phyloP scores from a whole-genome alignment of 1,140 invertebrate species.

The Diabrotica virgifera region DNA sequence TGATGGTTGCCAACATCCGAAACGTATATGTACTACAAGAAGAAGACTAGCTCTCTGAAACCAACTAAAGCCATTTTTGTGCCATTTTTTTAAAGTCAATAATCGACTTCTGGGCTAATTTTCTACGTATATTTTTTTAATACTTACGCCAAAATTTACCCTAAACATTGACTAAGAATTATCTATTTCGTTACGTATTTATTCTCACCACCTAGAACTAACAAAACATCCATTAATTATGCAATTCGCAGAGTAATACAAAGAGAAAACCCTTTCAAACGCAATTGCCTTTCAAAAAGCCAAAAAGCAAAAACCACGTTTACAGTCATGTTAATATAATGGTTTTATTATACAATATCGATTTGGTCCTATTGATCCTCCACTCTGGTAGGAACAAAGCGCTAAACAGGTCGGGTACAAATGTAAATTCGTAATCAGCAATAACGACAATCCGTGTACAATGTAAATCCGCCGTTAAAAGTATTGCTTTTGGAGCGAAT shows the following conservation, averaged over 20 bases:
- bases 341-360: slow-evolving; percentile 17
- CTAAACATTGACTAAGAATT: too few relatives aligned
- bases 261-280: not conserved
- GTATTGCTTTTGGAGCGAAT: not conserved
- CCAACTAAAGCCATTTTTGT: too few relatives aligned
- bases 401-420: not conserved
- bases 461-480: not conserved
- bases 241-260: not conserved
- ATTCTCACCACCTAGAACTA: not conserved
- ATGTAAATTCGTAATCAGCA: not conserved
- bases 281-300: slow-evolving; percentile 4
- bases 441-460: not conserved
- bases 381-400: slow-evolving; percentile 3
- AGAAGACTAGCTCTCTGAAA: too few relatives aligned
- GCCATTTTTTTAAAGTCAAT: too few relatives aligned
- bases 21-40: too few relatives aligned
- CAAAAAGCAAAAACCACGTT: slow-evolving; percentile 6
- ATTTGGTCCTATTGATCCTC: slow-evolving; percentile 5
- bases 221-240: not conserved
- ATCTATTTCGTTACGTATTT: too few relatives aligned
- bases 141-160: too few relatives aligned
- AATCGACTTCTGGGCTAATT: too few relatives aligned
- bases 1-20: too few relatives aligned
- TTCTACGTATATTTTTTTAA: too few relatives aligned
- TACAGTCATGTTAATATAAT: slow-evolving; percentile 13